Percentiles rank a stretch among this genome's conserved stretches.
phyloP scores from a whole-genome alignment of 2,113 vertebrate genomes.

The Callorhinus ursinus region DNA sequence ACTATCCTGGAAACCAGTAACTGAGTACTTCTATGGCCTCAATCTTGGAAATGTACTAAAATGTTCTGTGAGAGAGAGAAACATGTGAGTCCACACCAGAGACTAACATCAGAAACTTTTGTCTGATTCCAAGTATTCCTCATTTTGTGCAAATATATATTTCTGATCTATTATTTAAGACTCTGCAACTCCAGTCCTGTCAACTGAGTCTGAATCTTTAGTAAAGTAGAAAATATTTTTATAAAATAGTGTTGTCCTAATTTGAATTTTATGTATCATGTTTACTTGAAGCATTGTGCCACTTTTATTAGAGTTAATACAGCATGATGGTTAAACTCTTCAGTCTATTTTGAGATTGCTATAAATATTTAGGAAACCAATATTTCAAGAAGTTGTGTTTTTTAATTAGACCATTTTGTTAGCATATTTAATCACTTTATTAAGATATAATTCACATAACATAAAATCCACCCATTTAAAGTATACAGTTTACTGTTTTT shows the following conservation, averaged over 20 bases:
- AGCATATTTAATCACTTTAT: neutral
- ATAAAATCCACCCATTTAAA: neutral
- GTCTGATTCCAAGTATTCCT: neutral
- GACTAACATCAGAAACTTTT: neutral
- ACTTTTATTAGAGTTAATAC: slow-evolving; percentile 1
- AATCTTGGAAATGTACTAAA: neutral
- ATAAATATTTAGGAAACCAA: neutral
- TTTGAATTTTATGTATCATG: neutral
- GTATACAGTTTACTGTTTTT: neutral
- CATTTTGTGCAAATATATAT: neutral
- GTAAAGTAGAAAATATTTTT: slow-evolving; percentile 25
- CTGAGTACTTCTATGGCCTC: neutral
- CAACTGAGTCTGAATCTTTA: neutral
- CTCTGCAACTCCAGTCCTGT: neutral
- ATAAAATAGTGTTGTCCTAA: neutral
- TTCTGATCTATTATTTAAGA: slow-evolving; percentile 20
- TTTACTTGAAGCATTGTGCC: neutral
- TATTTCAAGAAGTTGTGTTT: neutral
- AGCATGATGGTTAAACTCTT: neutral
- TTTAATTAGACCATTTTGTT: neutral
- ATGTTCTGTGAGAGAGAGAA: neutral
- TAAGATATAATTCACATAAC: neutral
- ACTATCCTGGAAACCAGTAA: neutral
- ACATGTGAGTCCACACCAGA: neutral
- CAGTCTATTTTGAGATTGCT: neutral